These are phyloP conservation scores for Sesamia inferens DNA, from an alignment of 2,888 invertebrate species.

Conservation along the genomic window DNA sequence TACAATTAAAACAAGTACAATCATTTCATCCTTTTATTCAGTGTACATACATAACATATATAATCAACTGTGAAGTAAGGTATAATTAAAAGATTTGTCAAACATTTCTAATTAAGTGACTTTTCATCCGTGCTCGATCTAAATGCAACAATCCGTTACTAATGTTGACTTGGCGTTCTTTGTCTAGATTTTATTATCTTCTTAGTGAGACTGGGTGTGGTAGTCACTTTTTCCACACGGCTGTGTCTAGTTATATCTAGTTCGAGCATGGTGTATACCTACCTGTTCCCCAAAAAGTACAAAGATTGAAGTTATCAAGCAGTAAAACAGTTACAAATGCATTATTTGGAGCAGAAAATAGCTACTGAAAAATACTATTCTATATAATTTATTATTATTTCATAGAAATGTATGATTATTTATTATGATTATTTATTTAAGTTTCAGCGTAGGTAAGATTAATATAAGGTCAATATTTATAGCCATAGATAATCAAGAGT, in stretches of 20 bases:
- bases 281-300: slow-evolving; percentile 50
- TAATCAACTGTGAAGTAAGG: slow-evolving; percentile 3
- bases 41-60: no score
- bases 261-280: slow-evolving; percentile 51
- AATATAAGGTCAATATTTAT: slow-evolving; percentile 17
- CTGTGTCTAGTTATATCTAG: slow-evolving; percentile 35
- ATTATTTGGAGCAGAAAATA: slow-evolving; percentile 54
- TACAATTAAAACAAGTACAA: no score
- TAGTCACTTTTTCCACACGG: background rate
- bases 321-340: slow-evolving; percentile 51
- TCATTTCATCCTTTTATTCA: no score
- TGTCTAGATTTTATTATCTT: background rate
- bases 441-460: slow-evolving; percentile 39
- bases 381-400: slow-evolving; percentile 53
- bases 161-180: slow-evolving; percentile 16
- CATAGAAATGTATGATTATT: slow-evolving; percentile 53
- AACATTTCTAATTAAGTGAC: slow-evolving; percentile 55
- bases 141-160: slow-evolving; percentile 19
- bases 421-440: slow-evolving; percentile 50
- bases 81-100: slow-evolving; percentile 36
- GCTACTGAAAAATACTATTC: slow-evolving; percentile 63
- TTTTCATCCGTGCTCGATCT: slow-evolving; percentile 33
- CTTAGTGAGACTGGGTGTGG: background rate
- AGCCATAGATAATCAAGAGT: slow-evolving; percentile 20
- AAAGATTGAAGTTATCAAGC: slow-evolving; percentile 47